Conservation (phyloP, 2,797 vertebrate genomes). For the Rousettus madagascariensis region DNA sequence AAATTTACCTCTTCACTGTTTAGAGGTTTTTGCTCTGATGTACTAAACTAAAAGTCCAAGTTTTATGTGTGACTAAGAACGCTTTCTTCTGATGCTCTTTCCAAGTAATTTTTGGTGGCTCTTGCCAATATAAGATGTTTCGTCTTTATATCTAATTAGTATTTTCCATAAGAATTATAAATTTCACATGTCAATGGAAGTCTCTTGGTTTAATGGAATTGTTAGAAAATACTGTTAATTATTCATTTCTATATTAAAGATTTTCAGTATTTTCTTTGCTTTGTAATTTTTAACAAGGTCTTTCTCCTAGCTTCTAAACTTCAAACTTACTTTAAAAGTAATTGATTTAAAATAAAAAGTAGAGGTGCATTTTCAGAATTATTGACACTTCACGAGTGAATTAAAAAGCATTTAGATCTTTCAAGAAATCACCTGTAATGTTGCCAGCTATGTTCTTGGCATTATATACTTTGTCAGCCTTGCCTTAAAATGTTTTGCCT, state of each 20-base stretch:
- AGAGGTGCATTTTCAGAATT: neutral
- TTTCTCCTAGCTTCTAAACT: neutral
- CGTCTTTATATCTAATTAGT: neutral
- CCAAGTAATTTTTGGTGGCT: neutral
- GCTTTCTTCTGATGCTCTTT: conserved; percentile 13
- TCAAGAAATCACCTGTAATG: neutral
- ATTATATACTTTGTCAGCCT: neutral
- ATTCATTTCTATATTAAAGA: neutral
- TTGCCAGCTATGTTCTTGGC: neutral
- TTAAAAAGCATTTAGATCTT: neutral
- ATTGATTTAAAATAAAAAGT: conserved; percentile 29
- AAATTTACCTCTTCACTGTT: neutral
- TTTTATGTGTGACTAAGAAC: neutral
- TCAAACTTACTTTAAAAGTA: neutral
- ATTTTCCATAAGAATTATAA: neutral
- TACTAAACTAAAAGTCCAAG: neutral
- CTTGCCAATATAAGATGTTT: neutral
- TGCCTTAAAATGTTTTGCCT: neutral
- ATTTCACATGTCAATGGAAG: neutral
- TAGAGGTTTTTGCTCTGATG: neutral
- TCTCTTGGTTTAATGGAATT: conserved; percentile 6
- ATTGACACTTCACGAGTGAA: neutral
- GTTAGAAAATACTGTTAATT: conserved; percentile 5
- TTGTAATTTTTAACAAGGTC: neutral
- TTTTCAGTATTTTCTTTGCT: conserved; percentile 3